Conservation (phyloP, 2,797 vertebrate species). For the Enteromius argenteus region DNA sequence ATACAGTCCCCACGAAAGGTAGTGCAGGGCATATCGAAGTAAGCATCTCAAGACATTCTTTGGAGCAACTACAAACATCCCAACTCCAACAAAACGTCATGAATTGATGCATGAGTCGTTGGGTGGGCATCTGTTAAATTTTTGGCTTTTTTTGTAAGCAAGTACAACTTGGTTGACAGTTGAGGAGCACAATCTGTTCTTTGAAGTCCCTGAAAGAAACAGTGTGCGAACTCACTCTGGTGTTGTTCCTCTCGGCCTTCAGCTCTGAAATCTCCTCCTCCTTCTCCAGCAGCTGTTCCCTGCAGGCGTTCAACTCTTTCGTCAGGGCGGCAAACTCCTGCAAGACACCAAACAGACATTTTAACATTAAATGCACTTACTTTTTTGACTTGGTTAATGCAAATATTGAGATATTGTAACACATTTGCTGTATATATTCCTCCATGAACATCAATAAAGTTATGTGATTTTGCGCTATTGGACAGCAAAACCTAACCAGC, state of each 20-base stretch:
- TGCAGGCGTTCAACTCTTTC: constrained; percentile 96
- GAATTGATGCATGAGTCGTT: neutral
- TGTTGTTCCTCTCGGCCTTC: constrained; percentile 99
- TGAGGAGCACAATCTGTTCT: constrained; percentile 15
- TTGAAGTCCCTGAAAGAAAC: constrained; percentile 20
- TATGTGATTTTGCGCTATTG: neutral
- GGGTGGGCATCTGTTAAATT: neutral
- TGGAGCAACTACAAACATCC: neutral
- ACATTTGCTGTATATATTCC: neutral
- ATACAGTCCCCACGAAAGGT: neutral
- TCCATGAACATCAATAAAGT: neutral
- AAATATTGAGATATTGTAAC: too few relatives aligned
- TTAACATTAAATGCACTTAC: constrained; percentile 33
- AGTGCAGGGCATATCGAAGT: neutral
- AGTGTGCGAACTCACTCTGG: constrained; percentile 86
- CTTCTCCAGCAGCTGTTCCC: constrained; percentile 97
- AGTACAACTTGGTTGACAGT: neutral
- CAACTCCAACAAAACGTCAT: neutral
- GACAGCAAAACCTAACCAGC: neutral
- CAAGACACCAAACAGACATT: constrained; percentile 50
- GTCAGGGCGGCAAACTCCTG: constrained; percentile 99
- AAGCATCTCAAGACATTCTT: neutral
- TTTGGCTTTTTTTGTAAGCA: neutral
- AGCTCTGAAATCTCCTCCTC: constrained; percentile 99
- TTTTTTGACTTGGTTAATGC: neutral